A percentile compares a stretch with the other conserved stretches of the same genome.
These are phyloP conservation scores for Ochlodes sylvanus DNA, from an alignment of 2,888 invertebrate genomes.

Conservation along the genomic window DNA sequence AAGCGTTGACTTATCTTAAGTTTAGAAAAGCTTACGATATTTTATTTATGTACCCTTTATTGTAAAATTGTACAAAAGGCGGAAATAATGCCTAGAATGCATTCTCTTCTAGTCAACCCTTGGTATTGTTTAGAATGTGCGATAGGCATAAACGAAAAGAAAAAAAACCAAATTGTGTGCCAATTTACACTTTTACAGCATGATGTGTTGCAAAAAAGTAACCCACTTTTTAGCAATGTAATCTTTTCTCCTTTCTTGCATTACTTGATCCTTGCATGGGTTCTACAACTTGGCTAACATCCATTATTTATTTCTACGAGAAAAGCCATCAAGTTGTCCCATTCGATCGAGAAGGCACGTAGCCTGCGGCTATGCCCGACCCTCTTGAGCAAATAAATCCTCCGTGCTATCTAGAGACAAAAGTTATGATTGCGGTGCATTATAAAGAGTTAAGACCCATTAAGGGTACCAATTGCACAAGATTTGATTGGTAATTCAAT, in stretches of 20 bases:
- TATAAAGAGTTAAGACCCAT: conserved; percentile 6
- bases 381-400: conserved; percentile 6
- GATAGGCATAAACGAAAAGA: too few relatives aligned
- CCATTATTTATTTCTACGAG: conserved; percentile 8
- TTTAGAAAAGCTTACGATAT: too few relatives aligned
- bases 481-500: not conserved
- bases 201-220: not conserved
- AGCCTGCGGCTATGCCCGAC: conserved; percentile 1
- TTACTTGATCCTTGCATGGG: not conserved
- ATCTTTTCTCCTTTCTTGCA: not conserved
- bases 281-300: not conserved
- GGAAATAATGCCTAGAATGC: too few relatives aligned
- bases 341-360: conserved; percentile 10
- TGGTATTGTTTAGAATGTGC: too few relatives aligned
- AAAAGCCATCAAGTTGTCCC: conserved; percentile 13
- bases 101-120: too few relatives aligned
- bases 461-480: not conserved
- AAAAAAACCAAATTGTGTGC: too few relatives aligned
- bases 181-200: too few relatives aligned
- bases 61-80: too few relatives aligned
- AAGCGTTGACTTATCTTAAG: too few relatives aligned
- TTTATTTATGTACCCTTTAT: too few relatives aligned
- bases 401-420: conserved; percentile 3
- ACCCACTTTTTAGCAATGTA: not conserved
- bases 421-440: conserved; percentile 5